Base-by-base conservation (phyloP, 2,888 invertebrate genomes). In the Sphecodes monilicornis region DNA sequence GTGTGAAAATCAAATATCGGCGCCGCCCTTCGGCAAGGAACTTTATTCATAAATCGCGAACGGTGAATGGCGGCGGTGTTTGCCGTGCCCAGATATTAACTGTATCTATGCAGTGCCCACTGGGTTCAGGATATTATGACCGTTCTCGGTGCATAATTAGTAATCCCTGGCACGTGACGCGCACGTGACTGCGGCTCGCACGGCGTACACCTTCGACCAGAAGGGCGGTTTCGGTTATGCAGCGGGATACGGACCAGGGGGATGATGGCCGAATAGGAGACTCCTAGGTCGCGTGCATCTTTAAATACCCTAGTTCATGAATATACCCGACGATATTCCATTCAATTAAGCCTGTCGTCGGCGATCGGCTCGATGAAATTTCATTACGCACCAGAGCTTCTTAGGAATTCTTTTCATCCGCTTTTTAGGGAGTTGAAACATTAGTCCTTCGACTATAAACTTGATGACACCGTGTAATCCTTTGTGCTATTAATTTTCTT, bases 61-160 rank as follows among this genome's bases (percentile, higher is more conserved):
- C 46, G 84, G 90, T 86, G 92, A 92, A 92, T 88, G 81, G 88
- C 81, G 89, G 87, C 90, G 90, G 90, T 93, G 93, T 93, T 93
- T 93, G 92, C 93, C 91, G 89, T 90, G 87, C 86, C 72, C 92
- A 90, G 92, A 93, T 93, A 93, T 94, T 93, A 94, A 94, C 93
- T 92, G 93, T 93, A 93, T 93, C 93, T 89, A 90, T 91, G 82
- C 90, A 88, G 89, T 89, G 90, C 85, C 89, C 87, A 86, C 85
- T 86, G 91, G 91, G 90, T 74, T 90, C 91, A 90, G 91, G 93
- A 93, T 93, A 93, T 93, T 93, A 92, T 91, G 93, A 93, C 91
- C 92, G 92, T 92, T 93, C 93, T 91, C 89, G 90, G 92, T 93
- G 92, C 91, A 93, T 93, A 93, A 94, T 94, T 94, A 94, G 93